A percentile compares a stretch with the other conserved stretches of the same genome.
Evolutionary conservation across 2,888 invertebrate species (phyloP).

Genomic region (Rhimphoctona megacephalus): DNA sequence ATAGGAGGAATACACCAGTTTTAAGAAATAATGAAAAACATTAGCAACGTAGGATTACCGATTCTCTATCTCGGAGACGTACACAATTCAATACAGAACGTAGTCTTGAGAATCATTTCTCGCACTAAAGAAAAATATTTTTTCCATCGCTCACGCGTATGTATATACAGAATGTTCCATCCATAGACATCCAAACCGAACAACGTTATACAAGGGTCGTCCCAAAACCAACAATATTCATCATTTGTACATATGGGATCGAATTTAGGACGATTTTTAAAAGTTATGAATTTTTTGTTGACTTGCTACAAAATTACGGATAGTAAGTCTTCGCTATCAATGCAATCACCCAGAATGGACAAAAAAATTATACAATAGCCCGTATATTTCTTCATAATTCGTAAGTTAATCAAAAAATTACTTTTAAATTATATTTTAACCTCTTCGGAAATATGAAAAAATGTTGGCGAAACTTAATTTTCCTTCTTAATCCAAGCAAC

Average conservation of each 20-base stretch:
- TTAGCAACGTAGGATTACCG: slow-evolving; percentile 7
- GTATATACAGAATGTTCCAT: background rate
- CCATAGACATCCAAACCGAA: background rate
- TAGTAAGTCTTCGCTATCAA: background rate
- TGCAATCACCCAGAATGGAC: background rate
- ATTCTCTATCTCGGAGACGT: slow-evolving; percentile 8
- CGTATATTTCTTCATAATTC: background rate
- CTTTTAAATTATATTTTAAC: background rate
- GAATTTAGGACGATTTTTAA: background rate
- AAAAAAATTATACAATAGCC: background rate
- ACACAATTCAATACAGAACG: slow-evolving; percentile 43
- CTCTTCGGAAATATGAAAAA: background rate
- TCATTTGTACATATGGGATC: background rate
- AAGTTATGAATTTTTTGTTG: background rate
- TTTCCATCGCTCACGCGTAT: slow-evolving; percentile 13
- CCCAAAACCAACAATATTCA: background rate
- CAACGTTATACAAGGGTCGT: background rate
- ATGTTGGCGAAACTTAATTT: background rate
- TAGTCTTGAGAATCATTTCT: slow-evolving; percentile 47
- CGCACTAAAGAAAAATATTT: slow-evolving; percentile 41
- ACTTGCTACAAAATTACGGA: background rate
- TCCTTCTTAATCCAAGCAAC: background rate
- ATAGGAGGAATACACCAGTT: background rate
- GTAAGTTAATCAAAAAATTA: background rate
- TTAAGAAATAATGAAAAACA: background rate